phyloP scores from a whole-genome alignment of 2,113 vertebrate species.

The Xenotilapia flavipinnis region DNA sequence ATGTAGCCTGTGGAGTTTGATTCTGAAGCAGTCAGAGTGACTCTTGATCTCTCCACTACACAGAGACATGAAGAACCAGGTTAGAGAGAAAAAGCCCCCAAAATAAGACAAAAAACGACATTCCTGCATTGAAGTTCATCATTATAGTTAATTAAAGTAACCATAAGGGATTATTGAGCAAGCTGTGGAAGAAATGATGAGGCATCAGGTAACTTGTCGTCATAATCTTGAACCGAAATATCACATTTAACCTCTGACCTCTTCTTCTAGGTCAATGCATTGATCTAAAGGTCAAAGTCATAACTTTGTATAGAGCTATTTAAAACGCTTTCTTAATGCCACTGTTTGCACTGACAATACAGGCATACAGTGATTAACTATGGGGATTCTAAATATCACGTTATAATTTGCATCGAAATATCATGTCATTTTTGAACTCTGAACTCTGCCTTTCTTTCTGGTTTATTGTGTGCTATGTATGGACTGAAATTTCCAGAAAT shows the following conservation, averaged over 20 bases:
- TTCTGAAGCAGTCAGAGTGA: conserved; percentile 78
- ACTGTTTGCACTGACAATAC: neutral
- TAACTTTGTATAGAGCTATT: neutral
- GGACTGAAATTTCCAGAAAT: neutral
- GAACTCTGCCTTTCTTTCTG: neutral
- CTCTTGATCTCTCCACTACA: conserved; percentile 92
- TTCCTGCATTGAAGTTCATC: neutral
- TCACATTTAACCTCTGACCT: neutral
- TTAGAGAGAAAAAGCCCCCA: neutral
- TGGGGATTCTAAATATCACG: neutral
- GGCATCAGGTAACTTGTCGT: neutral
- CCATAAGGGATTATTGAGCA: neutral
- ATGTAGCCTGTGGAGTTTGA: conserved; percentile 89
- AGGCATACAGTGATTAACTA: neutral
- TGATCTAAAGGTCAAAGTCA: neutral
- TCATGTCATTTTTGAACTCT: neutral
- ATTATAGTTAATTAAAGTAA: neutral
- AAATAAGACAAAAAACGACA: neutral
- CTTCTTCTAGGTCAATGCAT: neutral
- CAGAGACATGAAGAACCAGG: neutral
- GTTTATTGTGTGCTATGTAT: neutral
- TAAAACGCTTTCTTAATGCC: neutral
- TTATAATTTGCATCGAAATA: neutral
- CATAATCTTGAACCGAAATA: neutral
- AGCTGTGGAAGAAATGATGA: neutral